Base-by-base conservation (phyloP, 2,797 vertebrate species). In the Periophthalmus magnuspinnatus region DNA sequence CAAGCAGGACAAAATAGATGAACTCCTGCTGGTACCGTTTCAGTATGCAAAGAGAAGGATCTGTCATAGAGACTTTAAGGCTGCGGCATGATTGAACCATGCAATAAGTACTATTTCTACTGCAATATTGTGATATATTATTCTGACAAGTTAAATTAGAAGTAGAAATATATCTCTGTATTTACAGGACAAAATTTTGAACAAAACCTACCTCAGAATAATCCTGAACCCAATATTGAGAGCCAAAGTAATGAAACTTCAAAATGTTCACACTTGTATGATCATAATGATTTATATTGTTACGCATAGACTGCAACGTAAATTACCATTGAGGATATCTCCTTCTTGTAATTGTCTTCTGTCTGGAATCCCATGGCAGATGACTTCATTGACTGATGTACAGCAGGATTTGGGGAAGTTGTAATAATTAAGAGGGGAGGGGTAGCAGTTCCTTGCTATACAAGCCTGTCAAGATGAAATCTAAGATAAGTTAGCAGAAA, bases 401-500 rank as follows among this genome's bases (percentile, higher is more conserved):
- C 98, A 99, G 92, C 96, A 98, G 0, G 98, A 99, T 88, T 99
- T 99, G 4, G 98, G 98, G 71, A 99, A 99, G 92, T 99, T 99
- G 90, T 99, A 99, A 82, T 99, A 99, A 93, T 99, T 99, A 81
- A 99, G 91, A 34, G 98, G 98, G 41, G 98, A 99, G 68, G 98
- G 98, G 88, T 99, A 99, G 88, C 97, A 99, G 83, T 96, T 98
- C 89, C 97, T 95, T 63, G 95, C 95, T 85, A 93, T 95, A 78
- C 97, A 99, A 69, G 98, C 98, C 98, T 99, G 81, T 64, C 75
- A 3, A 71, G 13, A 84, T 8, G 72, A 54, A 68, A 0, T 32
- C 9, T 61, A 65, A 17, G 47, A 73, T 32, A 5, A 1, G 60
- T 28, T 38, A 22, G 0, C 0, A 62, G 13, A 60, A 22, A 1